Conservation (phyloP, 2,888 invertebrate genomes). For the Trimorus sp. region DNA sequence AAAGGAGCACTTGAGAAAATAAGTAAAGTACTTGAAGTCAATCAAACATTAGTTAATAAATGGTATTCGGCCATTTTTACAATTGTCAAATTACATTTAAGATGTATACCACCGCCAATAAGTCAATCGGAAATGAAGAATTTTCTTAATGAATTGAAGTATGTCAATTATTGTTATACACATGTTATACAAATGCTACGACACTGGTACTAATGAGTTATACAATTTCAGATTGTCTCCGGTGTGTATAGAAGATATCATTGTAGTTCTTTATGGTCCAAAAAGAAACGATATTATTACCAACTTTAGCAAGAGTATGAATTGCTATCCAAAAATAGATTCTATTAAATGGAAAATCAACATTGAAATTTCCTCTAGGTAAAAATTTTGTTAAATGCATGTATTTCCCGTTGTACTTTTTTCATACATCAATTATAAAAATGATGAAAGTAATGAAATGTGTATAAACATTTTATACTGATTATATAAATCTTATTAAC, state of each 20-base stretch:
- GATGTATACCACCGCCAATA: slow-evolving; percentile 81
- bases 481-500: too few relatives aligned
- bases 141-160: slow-evolving; percentile 82
- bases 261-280: slow-evolving; percentile 82
- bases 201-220: background rate
- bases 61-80: slow-evolving; percentile 82
- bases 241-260: slow-evolving; percentile 83
- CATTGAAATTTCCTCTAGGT: slow-evolving; percentile 83
- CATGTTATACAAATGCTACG: background rate
- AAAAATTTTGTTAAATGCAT: slow-evolving; percentile 35
- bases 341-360: slow-evolving; percentile 83
- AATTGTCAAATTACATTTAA: slow-evolving; percentile 82
- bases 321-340: slow-evolving; percentile 79
- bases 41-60: slow-evolving; percentile 82
- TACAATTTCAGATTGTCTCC: slow-evolving; percentile 77
- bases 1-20: slow-evolving; percentile 78
- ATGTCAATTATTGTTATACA: slow-evolving; percentile 14
- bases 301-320: slow-evolving; percentile 80
- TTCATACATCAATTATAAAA: too few relatives aligned
- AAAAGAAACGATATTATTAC: slow-evolving; percentile 79
- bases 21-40: slow-evolving; percentile 75
- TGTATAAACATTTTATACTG: too few relatives aligned
- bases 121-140: slow-evolving; percentile 82
- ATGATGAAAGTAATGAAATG: too few relatives aligned
- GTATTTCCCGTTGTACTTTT: too few relatives aligned